Conservation (phyloP, 2,797 vertebrate genomes). For the Sebastes iracundus region DNA sequence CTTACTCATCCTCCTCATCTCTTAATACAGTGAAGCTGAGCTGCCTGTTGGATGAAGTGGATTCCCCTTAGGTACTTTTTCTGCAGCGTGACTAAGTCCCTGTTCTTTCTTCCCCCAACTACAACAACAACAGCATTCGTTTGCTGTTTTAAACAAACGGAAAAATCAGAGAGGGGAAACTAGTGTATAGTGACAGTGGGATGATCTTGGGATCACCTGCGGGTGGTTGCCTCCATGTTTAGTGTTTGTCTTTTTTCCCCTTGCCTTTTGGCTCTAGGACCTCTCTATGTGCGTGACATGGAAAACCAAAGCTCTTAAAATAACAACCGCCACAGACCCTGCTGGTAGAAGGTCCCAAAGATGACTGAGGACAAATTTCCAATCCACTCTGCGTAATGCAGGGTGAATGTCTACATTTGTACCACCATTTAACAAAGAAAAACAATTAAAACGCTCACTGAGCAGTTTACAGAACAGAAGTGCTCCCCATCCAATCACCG, state of each 20-base stretch:
- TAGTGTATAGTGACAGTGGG: constrained; percentile 34
- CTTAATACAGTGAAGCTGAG: constrained; percentile 53
- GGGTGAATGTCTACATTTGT: not conserved
- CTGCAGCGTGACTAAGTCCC: constrained; percentile 62
- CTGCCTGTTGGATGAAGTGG: constrained; percentile 53
- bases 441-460: not conserved
- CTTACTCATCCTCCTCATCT: constrained; percentile 60
- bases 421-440: not conserved
- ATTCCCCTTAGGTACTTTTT: constrained; percentile 54
- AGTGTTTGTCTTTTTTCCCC: constrained; percentile 3
- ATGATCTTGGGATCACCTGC: constrained; percentile 51
- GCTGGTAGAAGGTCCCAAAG: constrained; percentile 23
- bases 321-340: constrained; percentile 42
- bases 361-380: constrained; percentile 13
- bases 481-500: too few relatives aligned
- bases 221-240: constrained; percentile 34
- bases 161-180: constrained; percentile 19
- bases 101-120: constrained; percentile 50
- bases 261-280: constrained; percentile 46
- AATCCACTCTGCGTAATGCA: not conserved
- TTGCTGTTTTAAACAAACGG: constrained; percentile 43
- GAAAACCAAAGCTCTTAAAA: constrained; percentile 44
- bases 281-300: constrained; percentile 35
- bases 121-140: constrained; percentile 46
- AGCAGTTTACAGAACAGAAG: too few relatives aligned